phyloP scores from a whole-genome alignment of 2,113 vertebrate species.

The Craseonycteris thonglongyai region DNA sequence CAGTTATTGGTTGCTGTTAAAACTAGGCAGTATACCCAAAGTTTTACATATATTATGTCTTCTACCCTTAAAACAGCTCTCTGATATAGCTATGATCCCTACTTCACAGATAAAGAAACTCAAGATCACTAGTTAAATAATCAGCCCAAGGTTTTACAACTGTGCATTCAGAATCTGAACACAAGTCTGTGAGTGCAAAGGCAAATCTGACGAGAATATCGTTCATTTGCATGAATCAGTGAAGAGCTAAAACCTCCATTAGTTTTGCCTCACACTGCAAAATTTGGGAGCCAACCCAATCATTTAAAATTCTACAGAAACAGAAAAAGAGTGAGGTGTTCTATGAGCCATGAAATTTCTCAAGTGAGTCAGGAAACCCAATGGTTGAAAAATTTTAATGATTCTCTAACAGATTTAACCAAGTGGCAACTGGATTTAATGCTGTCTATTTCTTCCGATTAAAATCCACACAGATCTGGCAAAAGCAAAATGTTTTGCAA shows the following conservation, averaged over 20 bases:
- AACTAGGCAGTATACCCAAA: not conserved
- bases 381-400: conserved; percentile 54
- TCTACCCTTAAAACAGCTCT: not conserved
- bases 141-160: not conserved
- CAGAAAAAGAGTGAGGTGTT: conserved; percentile 23
- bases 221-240: not conserved
- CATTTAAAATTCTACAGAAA: conserved; percentile 1
- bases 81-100: not conserved
- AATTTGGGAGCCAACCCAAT: not conserved
- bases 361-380: conserved; percentile 39
- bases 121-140: not conserved
- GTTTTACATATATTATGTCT: not conserved
- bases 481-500: conserved; percentile 39
- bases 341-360: conserved; percentile 49
- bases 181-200: not conserved
- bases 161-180: not conserved
- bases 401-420: conserved; percentile 56
- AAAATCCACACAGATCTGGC: conserved; percentile 10
- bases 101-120: conserved; percentile 6
- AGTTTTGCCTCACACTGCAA: conserved; percentile 14
- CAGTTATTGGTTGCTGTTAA: not conserved
- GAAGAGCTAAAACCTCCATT: not conserved
- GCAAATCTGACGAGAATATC: not conserved
- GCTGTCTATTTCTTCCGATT: conserved; percentile 48
- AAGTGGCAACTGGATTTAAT: conserved; percentile 60